Evolutionary conservation across 2,113 vertebrate genomes (phyloP).

Genomic region (Oryzias melastigma): DNA sequence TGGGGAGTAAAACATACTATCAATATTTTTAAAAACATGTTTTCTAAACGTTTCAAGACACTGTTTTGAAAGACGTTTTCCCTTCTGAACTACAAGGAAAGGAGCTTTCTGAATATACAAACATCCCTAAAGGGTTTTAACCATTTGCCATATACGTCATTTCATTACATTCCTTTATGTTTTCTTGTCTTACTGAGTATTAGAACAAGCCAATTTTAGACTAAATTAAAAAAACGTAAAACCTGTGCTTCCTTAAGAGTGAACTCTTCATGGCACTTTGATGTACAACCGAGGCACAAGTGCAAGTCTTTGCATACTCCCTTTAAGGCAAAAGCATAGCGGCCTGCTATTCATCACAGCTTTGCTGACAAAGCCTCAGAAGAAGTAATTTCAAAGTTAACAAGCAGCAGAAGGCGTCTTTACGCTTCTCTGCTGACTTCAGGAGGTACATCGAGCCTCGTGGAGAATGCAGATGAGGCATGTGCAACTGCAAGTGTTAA

Average conservation of each 20-base stretch:
- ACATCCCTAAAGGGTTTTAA: neutral
- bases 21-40: too few relatives aligned
- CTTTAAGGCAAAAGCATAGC: conserved; percentile 24
- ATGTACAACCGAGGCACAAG: neutral
- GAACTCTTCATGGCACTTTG: neutral
- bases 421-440: conserved; percentile 22
- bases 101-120: too few relatives aligned
- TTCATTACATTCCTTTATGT: conserved; percentile 24
- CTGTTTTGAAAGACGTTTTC: neutral
- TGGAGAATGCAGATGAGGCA: conserved; percentile 10
- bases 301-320: conserved; percentile 2
- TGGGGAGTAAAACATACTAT: too few relatives aligned
- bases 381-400: conserved; percentile 37
- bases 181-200: neutral
- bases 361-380: conserved; percentile 30
- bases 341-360: conserved; percentile 34
- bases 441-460: conserved; percentile 40
- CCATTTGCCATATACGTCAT: conserved; percentile 18
- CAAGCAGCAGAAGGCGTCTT: conserved; percentile 30
- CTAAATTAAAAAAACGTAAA: too few relatives aligned
- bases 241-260: too few relatives aligned
- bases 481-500: neutral
- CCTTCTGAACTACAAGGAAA: too few relatives aligned
- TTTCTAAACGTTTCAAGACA: neutral
- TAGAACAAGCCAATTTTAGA: too few relatives aligned